Evolutionary conservation across 1,140 invertebrate genomes (phyloP).

Genomic region (Helicoverpa armigera): DNA sequence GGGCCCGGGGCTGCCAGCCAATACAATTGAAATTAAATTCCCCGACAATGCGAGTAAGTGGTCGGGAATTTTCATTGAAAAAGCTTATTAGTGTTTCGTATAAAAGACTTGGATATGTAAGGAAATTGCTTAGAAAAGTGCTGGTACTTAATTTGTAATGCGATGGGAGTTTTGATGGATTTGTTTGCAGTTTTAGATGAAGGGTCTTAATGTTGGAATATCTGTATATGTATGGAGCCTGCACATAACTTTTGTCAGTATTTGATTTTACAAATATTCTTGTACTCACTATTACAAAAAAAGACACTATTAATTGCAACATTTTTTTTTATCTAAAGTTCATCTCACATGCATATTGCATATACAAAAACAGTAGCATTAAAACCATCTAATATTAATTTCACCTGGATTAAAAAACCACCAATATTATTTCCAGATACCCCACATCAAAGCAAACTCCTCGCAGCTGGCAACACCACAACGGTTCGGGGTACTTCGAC

Average conservation of each 20-base stretch:
- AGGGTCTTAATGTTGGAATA: too few relatives aligned
- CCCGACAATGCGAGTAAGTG: conserved; percentile 45
- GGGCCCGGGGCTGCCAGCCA: neutral
- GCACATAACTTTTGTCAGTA: too few relatives aligned
- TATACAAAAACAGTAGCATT: neutral
- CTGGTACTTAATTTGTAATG: neutral
- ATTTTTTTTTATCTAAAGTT: too few relatives aligned
- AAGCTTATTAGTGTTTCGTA: conserved; percentile 15
- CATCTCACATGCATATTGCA: too few relatives aligned
- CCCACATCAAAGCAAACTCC: neutral
- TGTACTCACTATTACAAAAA: too few relatives aligned
- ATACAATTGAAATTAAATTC: conserved; percentile 8
- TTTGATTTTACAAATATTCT: too few relatives aligned
- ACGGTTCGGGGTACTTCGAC: conserved; percentile 52
- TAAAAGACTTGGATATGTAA: neutral
- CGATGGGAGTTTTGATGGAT: neutral
- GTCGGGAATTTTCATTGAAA: conserved; percentile 43
- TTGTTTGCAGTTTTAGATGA: neutral
- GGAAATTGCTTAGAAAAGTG: neutral
- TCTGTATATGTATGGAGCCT: too few relatives aligned
- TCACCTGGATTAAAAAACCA: neutral
- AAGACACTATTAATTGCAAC: too few relatives aligned
- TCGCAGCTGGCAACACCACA: conserved; percentile 11
- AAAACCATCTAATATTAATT: neutral
- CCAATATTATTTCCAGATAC: neutral